Conservation (phyloP, 2,888 invertebrate species). For the Plagiodera versicolora region DNA sequence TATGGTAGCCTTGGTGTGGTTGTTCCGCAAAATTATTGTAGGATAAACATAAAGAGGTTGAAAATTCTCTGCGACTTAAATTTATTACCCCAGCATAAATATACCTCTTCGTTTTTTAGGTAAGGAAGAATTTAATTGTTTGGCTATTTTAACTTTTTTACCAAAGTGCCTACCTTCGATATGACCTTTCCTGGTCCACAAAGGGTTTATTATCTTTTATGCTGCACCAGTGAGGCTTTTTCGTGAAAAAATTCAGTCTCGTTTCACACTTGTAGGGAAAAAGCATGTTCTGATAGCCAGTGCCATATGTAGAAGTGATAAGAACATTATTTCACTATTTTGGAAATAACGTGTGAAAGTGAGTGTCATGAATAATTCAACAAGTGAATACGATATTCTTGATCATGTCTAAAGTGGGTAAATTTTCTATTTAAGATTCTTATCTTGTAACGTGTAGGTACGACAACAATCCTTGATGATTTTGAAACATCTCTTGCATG, state of each 20-base stretch:
- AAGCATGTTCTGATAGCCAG: background rate
- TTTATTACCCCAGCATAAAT: constrained; percentile 30
- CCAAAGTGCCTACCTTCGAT: constrained; percentile 39
- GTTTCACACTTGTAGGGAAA: background rate
- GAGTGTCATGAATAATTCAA: constrained; percentile 11
- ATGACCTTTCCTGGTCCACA: constrained; percentile 34
- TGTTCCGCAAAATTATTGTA: constrained; percentile 28
- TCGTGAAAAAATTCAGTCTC: constrained; percentile 6
- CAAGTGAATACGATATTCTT: background rate
- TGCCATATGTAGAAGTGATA: too few species aligned
- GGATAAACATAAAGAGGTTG: constrained; percentile 26
- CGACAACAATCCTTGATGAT: constrained; percentile 3
- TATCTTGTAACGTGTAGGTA: background rate
- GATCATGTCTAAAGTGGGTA: background rate
- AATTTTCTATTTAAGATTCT: background rate
- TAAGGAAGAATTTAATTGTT: constrained; percentile 30
- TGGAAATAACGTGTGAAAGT: background rate
- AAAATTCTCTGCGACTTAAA: constrained; percentile 28
- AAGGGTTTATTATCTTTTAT: constrained; percentile 38
- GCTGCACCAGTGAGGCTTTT: background rate
- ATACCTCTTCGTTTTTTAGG: constrained; percentile 28
- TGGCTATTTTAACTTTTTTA: constrained; percentile 28
- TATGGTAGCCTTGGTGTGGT: constrained; percentile 22
- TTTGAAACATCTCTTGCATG: constrained; percentile 2
- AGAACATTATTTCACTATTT: background rate